These are phyloP conservation scores for Parus major DNA, from an alignment of 2,113 vertebrate genomes.

Conservation along the genomic window DNA sequence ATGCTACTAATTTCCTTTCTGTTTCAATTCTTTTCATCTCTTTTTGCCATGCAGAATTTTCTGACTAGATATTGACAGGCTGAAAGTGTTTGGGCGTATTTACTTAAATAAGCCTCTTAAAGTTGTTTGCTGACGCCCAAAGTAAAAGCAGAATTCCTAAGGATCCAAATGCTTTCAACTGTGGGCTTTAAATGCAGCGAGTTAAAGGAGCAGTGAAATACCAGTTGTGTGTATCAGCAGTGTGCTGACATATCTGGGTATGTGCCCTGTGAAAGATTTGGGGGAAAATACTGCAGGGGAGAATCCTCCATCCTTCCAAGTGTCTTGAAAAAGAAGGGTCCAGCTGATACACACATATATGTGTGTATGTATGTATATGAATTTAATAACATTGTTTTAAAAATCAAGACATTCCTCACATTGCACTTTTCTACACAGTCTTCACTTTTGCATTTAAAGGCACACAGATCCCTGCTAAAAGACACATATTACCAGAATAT, in stretches of 20 bases:
- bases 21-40: conserved; percentile 79
- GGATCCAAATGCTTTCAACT: background rate
- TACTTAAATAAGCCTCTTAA: conserved; percentile 77
- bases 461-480: background rate
- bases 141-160: conserved; percentile 59
- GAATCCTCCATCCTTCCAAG: background rate
- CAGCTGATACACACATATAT: fast-evolving
- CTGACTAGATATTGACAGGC: conserved; percentile 79
- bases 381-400: background rate
- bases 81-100: conserved; percentile 74
- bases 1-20: conserved; percentile 78
- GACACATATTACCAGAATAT: background rate
- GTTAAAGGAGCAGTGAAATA: background rate
- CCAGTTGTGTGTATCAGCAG: background rate
- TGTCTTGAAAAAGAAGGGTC: background rate
- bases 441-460: background rate
- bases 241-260: background rate
- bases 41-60: conserved; percentile 76
- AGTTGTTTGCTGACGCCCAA: conserved; percentile 68
- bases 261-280: background rate
- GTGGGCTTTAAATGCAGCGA: background rate
- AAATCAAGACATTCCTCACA: fast-evolving
- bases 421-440: background rate
- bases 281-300: background rate
- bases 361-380: fast-evolving